Percentiles rank a stretch among this genome's conserved stretches.
phyloP scores from a whole-genome alignment of 2,888 invertebrate genomes.

The Orgyia antiqua region DNA sequence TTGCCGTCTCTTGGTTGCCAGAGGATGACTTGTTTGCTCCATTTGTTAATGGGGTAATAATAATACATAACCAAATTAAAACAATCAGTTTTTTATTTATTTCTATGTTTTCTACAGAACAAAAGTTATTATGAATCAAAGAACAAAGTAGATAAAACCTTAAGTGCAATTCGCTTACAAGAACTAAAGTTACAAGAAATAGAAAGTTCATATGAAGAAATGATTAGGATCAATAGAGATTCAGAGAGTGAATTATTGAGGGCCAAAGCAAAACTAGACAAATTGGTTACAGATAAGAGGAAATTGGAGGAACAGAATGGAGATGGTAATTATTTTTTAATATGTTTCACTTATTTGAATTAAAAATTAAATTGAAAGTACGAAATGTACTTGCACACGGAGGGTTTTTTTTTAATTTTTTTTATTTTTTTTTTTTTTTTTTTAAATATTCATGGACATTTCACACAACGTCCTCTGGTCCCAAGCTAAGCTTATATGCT shows the following conservation, averaged over 20 bases:
- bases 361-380: slow-evolving; percentile 3
- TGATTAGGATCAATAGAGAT: slow-evolving; percentile 65
- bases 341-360: background rate
- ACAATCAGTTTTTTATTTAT: too few species aligned
- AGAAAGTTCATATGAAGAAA: slow-evolving; percentile 52
- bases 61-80: too few species aligned
- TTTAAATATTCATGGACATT: too few species aligned
- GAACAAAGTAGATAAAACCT: slow-evolving; percentile 47
- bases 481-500: too few species aligned
- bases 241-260: slow-evolving; percentile 69
- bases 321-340: slow-evolving; percentile 52
- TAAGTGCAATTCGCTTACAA: slow-evolving; percentile 44
- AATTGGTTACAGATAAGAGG: slow-evolving; percentile 66
- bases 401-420: too few species aligned
- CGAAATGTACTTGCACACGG: too few species aligned
- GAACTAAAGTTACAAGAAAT: slow-evolving; percentile 57
- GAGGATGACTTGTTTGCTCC: too few species aligned
- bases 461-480: too few species aligned
- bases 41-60: too few species aligned
- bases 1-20: too few species aligned
- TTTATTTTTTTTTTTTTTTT: too few species aligned
- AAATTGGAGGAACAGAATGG: slow-evolving; percentile 63
- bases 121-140: slow-evolving; percentile 36
- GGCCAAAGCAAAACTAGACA: slow-evolving; percentile 67
- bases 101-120: too few species aligned